A percentile compares a stretch with the other conserved stretches of the same genome.
phyloP scores from a whole-genome alignment of 2,113 vertebrate genomes.

The Taxidea taxus region DNA sequence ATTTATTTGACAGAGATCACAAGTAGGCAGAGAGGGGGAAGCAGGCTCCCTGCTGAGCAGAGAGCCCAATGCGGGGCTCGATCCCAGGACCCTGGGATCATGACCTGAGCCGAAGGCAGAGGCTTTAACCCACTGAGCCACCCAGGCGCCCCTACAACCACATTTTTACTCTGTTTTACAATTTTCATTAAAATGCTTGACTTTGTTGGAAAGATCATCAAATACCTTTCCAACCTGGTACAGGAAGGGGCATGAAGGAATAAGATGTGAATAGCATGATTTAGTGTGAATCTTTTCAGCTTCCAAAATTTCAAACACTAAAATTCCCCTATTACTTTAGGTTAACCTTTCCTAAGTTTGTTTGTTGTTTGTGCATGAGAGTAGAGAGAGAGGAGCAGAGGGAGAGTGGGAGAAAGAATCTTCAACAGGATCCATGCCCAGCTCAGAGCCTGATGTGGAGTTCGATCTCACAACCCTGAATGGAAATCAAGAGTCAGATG shows the following conservation, averaged over 20 bases:
- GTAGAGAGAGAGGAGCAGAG: background rate
- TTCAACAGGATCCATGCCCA: background rate
- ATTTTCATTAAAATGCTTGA: background rate
- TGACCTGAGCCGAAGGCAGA: too few species aligned
- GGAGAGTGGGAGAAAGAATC: background rate
- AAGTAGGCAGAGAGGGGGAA: too few species aligned
- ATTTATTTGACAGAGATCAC: too few species aligned
- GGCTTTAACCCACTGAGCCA: too few species aligned
- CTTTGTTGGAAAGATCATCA: background rate
- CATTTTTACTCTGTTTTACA: background rate
- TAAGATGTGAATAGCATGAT: background rate
- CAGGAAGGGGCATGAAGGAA: background rate
- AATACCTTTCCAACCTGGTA: background rate
- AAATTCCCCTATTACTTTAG: background rate
- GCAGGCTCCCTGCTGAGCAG: too few species aligned
- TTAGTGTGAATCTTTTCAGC: background rate
- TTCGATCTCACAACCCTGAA: background rate
- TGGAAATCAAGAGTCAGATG: background rate
- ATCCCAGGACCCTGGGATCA: too few species aligned
- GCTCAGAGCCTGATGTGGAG: background rate
- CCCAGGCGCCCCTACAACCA: background rate
- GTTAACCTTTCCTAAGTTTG: background rate
- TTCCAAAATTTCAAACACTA: constrained; percentile 12
- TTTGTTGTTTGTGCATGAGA: background rate
- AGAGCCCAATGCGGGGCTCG: too few species aligned